Evolutionary conservation across 2,888 invertebrate species (phyloP), one percentile per base, ranked within the genome.

Genomic region (Linnaemya vulpina): DNA sequence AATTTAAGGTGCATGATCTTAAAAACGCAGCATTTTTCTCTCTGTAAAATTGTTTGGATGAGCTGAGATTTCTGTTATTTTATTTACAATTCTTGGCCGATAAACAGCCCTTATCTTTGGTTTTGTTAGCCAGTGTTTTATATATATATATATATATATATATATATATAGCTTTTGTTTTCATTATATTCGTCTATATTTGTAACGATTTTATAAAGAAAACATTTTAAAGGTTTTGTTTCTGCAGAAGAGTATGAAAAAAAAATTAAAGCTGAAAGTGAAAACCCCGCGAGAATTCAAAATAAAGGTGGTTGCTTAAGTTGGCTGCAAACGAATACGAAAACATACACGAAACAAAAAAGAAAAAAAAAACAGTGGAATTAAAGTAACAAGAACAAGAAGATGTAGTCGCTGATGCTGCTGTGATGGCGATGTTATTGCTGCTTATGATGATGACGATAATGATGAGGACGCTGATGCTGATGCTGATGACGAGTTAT

Each of bases 251-350:
- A 86, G 79, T 3, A 30, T 30, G 5, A 30, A 88, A 74, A 65
- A 46, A 73, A 53, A 71, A 53, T 46, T 76, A 88, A 90, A 90
- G 90, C 87, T 88, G 90, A 90, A 90, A 90, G 90, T 90, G 90
- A 87, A 90, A 89, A 88, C 89, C 90, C 89, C 90, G 88, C 86
- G 90, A 89, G 90, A 88, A 88, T 88, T 80, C 87, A 71, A 85
- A 75, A 75, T 79, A 85, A 79, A 75, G 68, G 40, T 74, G 68
- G 65, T 20, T 70, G 58, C n/a, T n/a, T 40, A 43, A 78, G 43
- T 70, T 74, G 30, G 40, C 70, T 53, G 65, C 68, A 68, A 63
- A 40, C 43, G 43, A 22, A 60, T 11, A 65, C 38, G 53, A 67
- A 43, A 46, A 71, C 20, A 51, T 30, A 22, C 17, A 46, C 4